These are phyloP conservation scores for Bovichtus diacanthus DNA, from an alignment of 2,797 vertebrate species.

Conservation along the genomic window DNA sequence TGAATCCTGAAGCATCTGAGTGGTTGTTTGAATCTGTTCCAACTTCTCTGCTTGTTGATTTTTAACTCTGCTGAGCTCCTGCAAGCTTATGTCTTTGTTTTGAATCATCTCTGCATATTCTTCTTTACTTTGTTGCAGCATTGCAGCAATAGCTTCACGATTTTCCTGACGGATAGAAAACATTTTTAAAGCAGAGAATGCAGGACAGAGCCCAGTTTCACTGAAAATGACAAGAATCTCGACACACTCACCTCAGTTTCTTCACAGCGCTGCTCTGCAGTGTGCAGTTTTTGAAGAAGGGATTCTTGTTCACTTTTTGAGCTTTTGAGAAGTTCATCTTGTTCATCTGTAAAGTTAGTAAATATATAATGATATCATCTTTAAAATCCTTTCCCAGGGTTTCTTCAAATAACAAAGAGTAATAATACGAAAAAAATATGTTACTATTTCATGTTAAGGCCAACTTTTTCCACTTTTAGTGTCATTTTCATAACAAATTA, in stretches of 20 bases:
- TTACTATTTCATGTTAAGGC: neutral
- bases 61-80: conserved; percentile 85
- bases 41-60: conserved; percentile 78
- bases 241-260: conserved; percentile 85
- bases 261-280: conserved; percentile 78
- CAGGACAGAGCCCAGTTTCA: neutral
- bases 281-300: conserved; percentile 85
- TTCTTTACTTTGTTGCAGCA: conserved; percentile 81
- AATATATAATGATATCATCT: conserved; percentile 2
- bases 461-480: neutral
- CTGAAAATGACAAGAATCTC: conserved; percentile 45
- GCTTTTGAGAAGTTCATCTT: conserved; percentile 83
- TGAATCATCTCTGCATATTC: conserved; percentile 81
- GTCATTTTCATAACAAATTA: neutral
- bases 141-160: conserved; percentile 75
- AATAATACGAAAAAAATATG: neutral
- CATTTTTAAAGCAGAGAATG: conserved; percentile 12
- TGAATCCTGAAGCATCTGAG: conserved; percentile 81
- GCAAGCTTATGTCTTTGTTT: conserved; percentile 84
- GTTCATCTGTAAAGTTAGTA: conserved; percentile 79
- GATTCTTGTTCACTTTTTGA: conserved; percentile 81
- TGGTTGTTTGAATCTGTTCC: conserved; percentile 80
- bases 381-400: neutral
- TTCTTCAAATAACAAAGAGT: neutral
- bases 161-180: conserved; percentile 63